A percentile compares a stretch with the other conserved stretches of the same genome.
Conservation (phyloP, 2,113 vertebrate genomes). For the Oryzias celebensis region DNA sequence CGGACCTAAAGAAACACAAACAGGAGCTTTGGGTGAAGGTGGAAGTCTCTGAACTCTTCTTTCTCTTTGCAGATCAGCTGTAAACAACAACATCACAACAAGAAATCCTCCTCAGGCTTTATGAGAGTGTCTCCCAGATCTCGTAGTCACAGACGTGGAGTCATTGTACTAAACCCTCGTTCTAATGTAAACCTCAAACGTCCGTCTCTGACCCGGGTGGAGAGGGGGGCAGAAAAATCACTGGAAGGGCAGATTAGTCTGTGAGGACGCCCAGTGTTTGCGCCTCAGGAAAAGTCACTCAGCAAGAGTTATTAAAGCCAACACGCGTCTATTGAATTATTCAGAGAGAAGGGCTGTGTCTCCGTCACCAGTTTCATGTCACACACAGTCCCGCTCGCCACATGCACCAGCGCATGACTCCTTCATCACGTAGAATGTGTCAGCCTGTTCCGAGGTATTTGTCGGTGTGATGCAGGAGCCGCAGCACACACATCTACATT, state of each 20-base stretch:
- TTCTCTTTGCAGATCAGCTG: conserved; percentile 2
- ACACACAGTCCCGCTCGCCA: conserved; percentile 2
- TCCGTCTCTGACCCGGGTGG: conserved; percentile 9
- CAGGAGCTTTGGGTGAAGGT: background rate
- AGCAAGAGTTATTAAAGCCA: conserved; percentile 64
- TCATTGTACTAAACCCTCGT: too few relatives aligned
- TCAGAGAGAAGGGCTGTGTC: conserved; percentile 43
- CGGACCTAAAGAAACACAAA: conserved; percentile 82
- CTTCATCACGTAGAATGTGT: conserved; percentile 43
- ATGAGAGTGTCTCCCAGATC: background rate
- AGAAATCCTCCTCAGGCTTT: background rate
- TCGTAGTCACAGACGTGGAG: too few relatives aligned
- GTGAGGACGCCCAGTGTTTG: conserved; percentile 38
- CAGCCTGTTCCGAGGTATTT: conserved; percentile 27
- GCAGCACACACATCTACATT: conserved; percentile 11
- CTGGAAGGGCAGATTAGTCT: conserved; percentile 43
- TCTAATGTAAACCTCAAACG: too few relatives aligned
- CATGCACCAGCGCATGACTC: conserved; percentile 15
- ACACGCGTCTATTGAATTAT: conserved; percentile 63
- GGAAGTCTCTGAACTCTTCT: background rate
- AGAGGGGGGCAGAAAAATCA: conserved; percentile 45
- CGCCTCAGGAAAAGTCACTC: conserved; percentile 61
- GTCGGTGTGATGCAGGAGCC: conserved; percentile 20
- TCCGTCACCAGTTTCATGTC: conserved; percentile 36
- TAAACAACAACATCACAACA: background rate